Conservation (phyloP, 2,113 vertebrate genomes). For the Protomyctophum bolini region DNA sequence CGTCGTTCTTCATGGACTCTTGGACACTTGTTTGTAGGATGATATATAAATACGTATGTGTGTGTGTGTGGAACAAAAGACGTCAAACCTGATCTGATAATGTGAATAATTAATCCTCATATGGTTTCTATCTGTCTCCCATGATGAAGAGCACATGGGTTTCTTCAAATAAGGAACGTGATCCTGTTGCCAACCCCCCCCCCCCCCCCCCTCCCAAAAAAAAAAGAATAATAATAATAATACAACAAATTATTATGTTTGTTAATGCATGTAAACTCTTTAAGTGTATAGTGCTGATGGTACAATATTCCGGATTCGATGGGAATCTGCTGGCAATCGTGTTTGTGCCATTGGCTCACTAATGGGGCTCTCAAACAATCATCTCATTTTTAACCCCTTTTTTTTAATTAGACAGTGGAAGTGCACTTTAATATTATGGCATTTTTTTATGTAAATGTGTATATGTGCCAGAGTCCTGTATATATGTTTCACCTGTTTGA, state of each 20-base stretch:
- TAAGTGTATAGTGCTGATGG: slow-evolving; percentile 41
- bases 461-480: slow-evolving; percentile 53
- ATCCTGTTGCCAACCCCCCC: neutral
- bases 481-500: slow-evolving; percentile 33
- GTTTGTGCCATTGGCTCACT: slow-evolving; percentile 40
- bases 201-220: neutral
- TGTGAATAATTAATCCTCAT: slow-evolving; percentile 71
- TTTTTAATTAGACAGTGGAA: slow-evolving; percentile 63
- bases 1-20: slow-evolving; percentile 59
- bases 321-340: slow-evolving; percentile 40
- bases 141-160: slow-evolving; percentile 28
- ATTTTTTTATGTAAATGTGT: slow-evolving; percentile 57
- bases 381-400: neutral
- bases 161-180: slow-evolving; percentile 1
- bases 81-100: slow-evolving; percentile 66
- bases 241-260: slow-evolving; percentile 43
- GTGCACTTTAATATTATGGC: slow-evolving; percentile 69
- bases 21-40: slow-evolving; percentile 62
- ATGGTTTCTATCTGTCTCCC: slow-evolving; percentile 45
- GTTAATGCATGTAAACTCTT: slow-evolving; percentile 64
- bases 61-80: slow-evolving; percentile 46
- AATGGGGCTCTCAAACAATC: slow-evolving; percentile 37
- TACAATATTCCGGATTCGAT: slow-evolving; percentile 29
- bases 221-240: too few relatives aligned
- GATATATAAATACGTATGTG: slow-evolving; percentile 36